Conservation (phyloP, 2,888 invertebrate species). For the Dastarcus helophoroides region DNA sequence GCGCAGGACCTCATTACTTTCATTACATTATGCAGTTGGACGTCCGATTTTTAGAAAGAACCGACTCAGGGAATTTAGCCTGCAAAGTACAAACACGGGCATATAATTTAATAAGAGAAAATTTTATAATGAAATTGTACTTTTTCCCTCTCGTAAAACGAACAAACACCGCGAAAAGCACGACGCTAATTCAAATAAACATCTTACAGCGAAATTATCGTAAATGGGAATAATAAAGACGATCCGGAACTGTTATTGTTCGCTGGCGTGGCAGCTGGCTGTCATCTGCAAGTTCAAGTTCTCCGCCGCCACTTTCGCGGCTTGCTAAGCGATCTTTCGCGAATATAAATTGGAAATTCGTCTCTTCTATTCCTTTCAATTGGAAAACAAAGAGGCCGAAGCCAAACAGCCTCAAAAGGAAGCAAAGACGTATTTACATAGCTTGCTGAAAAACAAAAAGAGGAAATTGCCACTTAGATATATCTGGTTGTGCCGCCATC, state of each 20-base stretch:
- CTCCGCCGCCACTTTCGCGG: slow-evolving; percentile 16
- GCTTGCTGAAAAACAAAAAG: slow-evolving; percentile 30
- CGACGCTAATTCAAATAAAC: slow-evolving; percentile 33
- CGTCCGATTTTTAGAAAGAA: too few species aligned
- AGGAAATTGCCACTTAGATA: slow-evolving; percentile 30
- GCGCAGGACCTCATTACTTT: too few species aligned
- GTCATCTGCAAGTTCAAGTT: slow-evolving; percentile 24
- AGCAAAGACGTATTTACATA: slow-evolving; percentile 30
- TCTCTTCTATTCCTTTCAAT: slow-evolving; percentile 30
- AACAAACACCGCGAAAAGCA: slow-evolving; percentile 21
- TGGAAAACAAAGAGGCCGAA: slow-evolving; percentile 29
- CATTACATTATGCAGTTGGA: too few species aligned
- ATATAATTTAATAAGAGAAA: not conserved
- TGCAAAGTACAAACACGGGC: too few species aligned
- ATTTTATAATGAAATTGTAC: not conserved
- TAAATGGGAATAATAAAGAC: slow-evolving; percentile 31
- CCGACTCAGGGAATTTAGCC: too few species aligned
- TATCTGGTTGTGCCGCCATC: slow-evolving; percentile 24
- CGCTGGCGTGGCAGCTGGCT: slow-evolving; percentile 21
- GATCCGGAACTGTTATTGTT: slow-evolving; percentile 32
- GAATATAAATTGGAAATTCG: slow-evolving; percentile 36
- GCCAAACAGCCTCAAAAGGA: slow-evolving; percentile 27
- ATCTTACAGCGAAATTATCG: slow-evolving; percentile 32
- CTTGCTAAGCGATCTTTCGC: slow-evolving; percentile 29
- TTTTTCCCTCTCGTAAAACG: not conserved